Conservation (phyloP, 2,113 vertebrate genomes). For the Gila orcuttii region DNA sequence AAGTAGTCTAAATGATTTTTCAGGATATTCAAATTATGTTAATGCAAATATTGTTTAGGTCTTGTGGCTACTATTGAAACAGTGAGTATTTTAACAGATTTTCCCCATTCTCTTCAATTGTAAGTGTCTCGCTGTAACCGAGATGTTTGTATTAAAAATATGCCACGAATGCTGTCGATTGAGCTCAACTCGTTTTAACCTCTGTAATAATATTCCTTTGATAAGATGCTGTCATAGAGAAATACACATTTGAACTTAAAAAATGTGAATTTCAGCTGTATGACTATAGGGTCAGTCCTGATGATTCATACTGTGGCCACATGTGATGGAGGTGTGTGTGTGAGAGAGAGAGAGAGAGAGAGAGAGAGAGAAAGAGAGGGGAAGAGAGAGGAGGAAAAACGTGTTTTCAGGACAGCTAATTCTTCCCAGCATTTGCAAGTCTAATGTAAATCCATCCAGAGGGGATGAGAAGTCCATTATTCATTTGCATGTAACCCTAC, state of each 20-base stretch:
- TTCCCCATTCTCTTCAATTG: neutral
- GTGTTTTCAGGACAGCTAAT: slow-evolving; percentile 49
- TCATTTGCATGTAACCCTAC: slow-evolving; percentile 20
- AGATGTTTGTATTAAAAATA: neutral
- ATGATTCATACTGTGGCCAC: slow-evolving; percentile 45
- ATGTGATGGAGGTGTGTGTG: slow-evolving; percentile 28
- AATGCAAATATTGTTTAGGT: neutral
- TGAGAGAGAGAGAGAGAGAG: slow-evolving; percentile 26
- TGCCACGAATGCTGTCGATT: neutral
- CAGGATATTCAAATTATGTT: neutral
- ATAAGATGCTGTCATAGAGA: neutral
- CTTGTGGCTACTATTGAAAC: neutral
- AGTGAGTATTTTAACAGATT: neutral
- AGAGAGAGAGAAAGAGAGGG: neutral
- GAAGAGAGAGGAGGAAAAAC: slow-evolving; percentile 2
- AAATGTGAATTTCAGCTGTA: neutral
- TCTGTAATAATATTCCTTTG: neutral
- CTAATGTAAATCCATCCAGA: slow-evolving; percentile 42
- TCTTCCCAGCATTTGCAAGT: slow-evolving; percentile 59
- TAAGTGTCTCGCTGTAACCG: neutral
- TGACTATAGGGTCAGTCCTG: slow-evolving; percentile 48
- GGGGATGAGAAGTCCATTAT: slow-evolving; percentile 57
- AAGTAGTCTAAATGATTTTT: neutral
- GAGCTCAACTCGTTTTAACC: neutral
- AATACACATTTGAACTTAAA: neutral